These are phyloP conservation scores for Falcaria lacertinaria DNA, from an alignment of 2,888 invertebrate species.

Conservation along the genomic window DNA sequence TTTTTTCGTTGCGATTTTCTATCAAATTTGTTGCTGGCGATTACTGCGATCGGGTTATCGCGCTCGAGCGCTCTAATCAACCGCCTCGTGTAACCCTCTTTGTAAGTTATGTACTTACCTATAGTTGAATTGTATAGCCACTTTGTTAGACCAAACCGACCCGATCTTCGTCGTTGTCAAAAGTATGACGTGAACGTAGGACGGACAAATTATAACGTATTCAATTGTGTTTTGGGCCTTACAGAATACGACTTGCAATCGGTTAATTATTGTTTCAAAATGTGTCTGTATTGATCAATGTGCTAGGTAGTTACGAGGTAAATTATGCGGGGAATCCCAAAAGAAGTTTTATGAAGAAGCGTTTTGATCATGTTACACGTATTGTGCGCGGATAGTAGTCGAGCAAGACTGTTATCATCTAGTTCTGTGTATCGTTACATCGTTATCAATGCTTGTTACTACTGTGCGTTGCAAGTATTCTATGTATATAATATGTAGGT, in stretches of 20 bases:
- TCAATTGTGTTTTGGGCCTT: no score
- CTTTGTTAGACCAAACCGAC: no score
- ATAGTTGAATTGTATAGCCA: conserved; percentile 11
- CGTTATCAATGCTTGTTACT: conserved; percentile 25
- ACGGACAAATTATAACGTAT: no score
- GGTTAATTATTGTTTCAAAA: no score
- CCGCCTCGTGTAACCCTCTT: conserved; percentile 16
- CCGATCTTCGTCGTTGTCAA: no score
- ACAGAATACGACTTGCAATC: no score
- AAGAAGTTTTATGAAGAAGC: no score
- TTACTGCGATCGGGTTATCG: conserved; percentile 29
- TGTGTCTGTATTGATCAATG: no score
- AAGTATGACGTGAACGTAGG: no score
- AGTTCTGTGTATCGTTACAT: conserved; percentile 23
- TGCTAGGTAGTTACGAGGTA: no score
- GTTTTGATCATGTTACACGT: not conserved
- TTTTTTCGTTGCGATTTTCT: conserved; percentile 17
- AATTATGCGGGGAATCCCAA: no score
- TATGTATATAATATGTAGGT: conserved; percentile 5
- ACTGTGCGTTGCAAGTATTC: conserved; percentile 17
- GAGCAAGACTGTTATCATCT: conserved; percentile 24
- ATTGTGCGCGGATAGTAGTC: not conserved
- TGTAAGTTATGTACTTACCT: conserved; percentile 5
- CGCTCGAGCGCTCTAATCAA: conserved; percentile 37
- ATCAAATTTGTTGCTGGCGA: conserved; percentile 41